Conservation (phyloP, 2,113 vertebrate species). For the Diadophis punctatus region DNA sequence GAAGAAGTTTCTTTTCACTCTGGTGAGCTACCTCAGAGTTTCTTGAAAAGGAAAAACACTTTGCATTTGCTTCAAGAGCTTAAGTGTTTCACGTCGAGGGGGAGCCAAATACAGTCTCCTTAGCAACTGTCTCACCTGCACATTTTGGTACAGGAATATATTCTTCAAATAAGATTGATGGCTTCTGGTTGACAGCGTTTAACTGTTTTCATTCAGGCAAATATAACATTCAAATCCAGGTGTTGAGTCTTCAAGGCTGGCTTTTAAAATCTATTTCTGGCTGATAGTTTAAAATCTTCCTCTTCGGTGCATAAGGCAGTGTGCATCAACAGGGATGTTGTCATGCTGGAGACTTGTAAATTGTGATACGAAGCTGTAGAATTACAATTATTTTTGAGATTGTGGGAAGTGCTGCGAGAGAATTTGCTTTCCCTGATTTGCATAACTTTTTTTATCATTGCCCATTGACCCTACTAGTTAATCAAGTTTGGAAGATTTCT, state of each 20-base stretch:
- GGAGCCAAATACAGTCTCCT: constrained; percentile 3
- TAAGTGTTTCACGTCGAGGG: constrained; percentile 13
- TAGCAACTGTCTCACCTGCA: constrained; percentile 17
- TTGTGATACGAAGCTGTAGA: background rate
- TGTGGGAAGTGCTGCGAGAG: background rate
- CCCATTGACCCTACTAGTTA: background rate
- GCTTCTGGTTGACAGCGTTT: background rate
- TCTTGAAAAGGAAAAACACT: constrained; percentile 21
- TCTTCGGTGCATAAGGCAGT: background rate
- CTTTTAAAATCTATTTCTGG: background rate
- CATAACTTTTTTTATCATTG: background rate
- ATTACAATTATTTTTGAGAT: background rate
- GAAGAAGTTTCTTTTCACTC: constrained; percentile 17
- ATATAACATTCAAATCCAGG: constrained; percentile 5
- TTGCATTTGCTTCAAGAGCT: constrained; percentile 5
- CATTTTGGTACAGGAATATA: background rate
- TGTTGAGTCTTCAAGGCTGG: background rate
- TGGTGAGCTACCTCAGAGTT: background rate
- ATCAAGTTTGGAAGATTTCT: background rate
- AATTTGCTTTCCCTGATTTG: background rate
- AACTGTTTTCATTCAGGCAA: background rate
- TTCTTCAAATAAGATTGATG: background rate
- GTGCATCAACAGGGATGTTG: background rate
- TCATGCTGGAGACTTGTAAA: background rate
- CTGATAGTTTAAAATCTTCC: background rate